Base-by-base conservation (phyloP, 1,140 invertebrate species). In the Aradophagus sp. region DNA sequence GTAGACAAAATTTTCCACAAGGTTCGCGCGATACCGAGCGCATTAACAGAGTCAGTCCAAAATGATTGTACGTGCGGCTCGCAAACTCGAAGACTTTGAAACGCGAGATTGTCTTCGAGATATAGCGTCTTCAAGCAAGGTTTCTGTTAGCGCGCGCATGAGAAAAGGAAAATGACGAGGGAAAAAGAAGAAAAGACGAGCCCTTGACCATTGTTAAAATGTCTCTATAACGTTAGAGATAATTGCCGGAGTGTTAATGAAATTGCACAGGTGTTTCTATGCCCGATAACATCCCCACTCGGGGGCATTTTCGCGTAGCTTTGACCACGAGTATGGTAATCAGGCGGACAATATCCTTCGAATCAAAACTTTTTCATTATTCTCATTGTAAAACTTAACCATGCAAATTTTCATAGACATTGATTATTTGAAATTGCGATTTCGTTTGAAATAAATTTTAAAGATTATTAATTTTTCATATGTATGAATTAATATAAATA, bases 191-290 rank as follows among this genome's bases (percentile, higher is more conserved):
- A 10, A 32, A 61, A 52, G 38, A 48, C 10, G 17, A 61, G 68
- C 55, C 68, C 68, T 72, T 72, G 68, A 66, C 55, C 50, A 66
- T 56, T 50, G 55, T 61, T 72, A 48, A 72, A 72, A 58, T 50
- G 61, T 66, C 58, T 61, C 53, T 72, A 66, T 72, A 50, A 66
- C 66, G 56, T 65, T 65, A 56, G 36, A 65, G 50, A 72, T 65
- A 62, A 62, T 62, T 63, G 53, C 47, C 35, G 15, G 34, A 44
- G 67, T 61, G 67, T 63, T 70, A 70, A 70, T 70, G 67, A 70
- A 63, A 70, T 70, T 50, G 58, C 50, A 62, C 66, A 69, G 66
- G 56, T 69, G 66, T 56, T 69, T 69, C 48, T 42, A 56, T 38
- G 36, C 29, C 36, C 34, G 65, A 68, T 68, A 59, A n/a, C n/a